Evolutionary conservation across 2,888 invertebrate species (phyloP), one percentile per base, ranked within the genome.

Genomic region (Epirrita christyi): DNA sequence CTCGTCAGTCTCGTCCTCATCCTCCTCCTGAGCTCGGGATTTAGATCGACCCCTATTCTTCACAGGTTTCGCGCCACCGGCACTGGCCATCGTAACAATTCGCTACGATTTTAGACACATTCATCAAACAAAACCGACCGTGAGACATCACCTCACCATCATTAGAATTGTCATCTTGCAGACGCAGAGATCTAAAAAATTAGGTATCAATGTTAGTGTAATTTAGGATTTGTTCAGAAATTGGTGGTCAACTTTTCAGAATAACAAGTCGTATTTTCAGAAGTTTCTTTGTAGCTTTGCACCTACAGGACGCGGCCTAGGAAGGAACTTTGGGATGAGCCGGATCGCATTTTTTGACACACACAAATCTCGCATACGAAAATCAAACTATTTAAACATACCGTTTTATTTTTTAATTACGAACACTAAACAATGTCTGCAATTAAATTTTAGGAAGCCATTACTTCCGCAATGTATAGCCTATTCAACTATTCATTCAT

Each of bases 381-480:
- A 50, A 54, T 42, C 7, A 29, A 48, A 49, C 6, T 36, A 54
- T 38, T 50, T 45, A 55, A 40, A 48, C 58, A 55, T 59, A 56
- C 45, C 44, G 61, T 52, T 51, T 53, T 48, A 57, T 41, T 58
- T 21, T 56, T 57, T 64, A 66, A 64, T 64, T 66, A 66, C 11
- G 47, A 50, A 55, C 65, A 65, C 58, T 60, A 59, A 78, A 84
- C 78, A 84, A 84, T 81, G 79, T 78, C 79, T 83, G 81, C 88
- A 91, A 90, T 90, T 90, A 91, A 86, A 88, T 79, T 86, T 90
- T 89, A 88, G 92, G 92, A 92, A 92, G 92, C 92, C 92, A 92
- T 92, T 92, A 92, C 92, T 92, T 91, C 92, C 90, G 90, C 88
- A 90, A 87, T 91, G 92, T 90, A 92, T 92, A 91, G 89, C 88